Base-by-base conservation (phyloP, 2,113 vertebrate species). In the Terrapene triunguis region DNA sequence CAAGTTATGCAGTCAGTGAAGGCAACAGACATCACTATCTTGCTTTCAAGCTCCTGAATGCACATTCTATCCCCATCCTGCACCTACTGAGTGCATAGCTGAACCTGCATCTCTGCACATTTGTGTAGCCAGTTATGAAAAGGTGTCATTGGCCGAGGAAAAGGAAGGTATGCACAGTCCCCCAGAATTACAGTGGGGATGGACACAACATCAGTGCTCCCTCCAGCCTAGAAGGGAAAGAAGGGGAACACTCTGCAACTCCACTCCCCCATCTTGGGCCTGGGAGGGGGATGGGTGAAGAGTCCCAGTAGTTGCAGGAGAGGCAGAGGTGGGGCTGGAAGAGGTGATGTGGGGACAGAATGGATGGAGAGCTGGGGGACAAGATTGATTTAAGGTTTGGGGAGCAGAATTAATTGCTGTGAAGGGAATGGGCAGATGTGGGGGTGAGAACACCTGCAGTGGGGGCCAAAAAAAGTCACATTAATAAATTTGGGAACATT, bases 11-110 rank as follows among this genome's bases (percentile, higher is more conserved):
- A 76, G 10, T 76, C 72, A 42, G 19, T 44, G 22, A 44, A 11
- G 22, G n/a, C n/a, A n/a, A n/a, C n/a, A n/a, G n/a, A n/a, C 38
- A 11, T 76, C 38, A 44, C 38, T 76, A 74, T 76, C 38, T 76
- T 74, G n/a, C 38, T 24, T 44, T 44, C 72, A 76, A 59, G 59
- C 4, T 65, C 54, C 38, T 48, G 55, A 4, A 19, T 8, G 9
- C 22, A 54, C 0, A 0, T 83, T 10, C 13, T 44, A 78, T 8
- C 8, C 16, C 55, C 21, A 47, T 11, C 38, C 1, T 1, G 5
- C 21, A 55, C 84, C 38, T 84, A 54, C 42, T 2, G 3, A 42
- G 47, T 53, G 24, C 0, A 0, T 65, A 80, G 35, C 19, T 9
- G 19, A 21, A 89, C 50, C 29, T 85, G 11, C 9, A 35, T 4